Evolutionary conservation across 2,113 vertebrate species (phyloP).

Genomic region (Pleuronectes platessa): DNA sequence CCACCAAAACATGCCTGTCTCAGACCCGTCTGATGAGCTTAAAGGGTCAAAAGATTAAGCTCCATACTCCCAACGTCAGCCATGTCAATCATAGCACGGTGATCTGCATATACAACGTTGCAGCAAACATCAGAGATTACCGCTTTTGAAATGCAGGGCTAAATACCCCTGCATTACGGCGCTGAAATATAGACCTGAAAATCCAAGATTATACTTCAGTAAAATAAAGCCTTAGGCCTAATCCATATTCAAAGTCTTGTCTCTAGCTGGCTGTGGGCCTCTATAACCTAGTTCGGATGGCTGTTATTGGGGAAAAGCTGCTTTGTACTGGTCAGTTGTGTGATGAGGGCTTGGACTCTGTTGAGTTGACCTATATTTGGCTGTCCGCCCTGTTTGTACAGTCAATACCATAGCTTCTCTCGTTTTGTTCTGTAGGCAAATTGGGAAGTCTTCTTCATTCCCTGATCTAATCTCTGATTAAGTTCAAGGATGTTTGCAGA

Average conservation of each 20-base stretch:
- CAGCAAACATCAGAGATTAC: conserved; percentile 71
- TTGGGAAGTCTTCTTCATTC: neutral
- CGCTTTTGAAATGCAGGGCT: conserved; percentile 58
- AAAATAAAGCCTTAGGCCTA: conserved; percentile 77
- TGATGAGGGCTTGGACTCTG: conserved; percentile 64
- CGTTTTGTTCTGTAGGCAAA: conserved; percentile 42
- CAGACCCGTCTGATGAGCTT: conserved; percentile 67
- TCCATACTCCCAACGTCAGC: conserved; percentile 58
- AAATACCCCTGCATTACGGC: conserved; percentile 68
- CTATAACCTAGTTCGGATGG: conserved; percentile 72
- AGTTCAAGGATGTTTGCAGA: neutral
- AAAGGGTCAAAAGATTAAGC: conserved; percentile 67
- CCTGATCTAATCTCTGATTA: conserved; percentile 20
- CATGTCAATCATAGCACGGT: conserved; percentile 53
- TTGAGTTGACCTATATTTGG: conserved; percentile 79
- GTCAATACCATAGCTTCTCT: conserved; percentile 28
- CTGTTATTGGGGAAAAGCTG: conserved; percentile 77
- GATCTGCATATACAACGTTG: conserved; percentile 54
- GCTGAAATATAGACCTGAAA: conserved; percentile 69
- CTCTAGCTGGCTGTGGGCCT: conserved; percentile 53
- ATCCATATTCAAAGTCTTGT: conserved; percentile 77
- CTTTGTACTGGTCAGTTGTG: conserved; percentile 74
- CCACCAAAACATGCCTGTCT: conserved; percentile 52
- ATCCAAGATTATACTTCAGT: conserved; percentile 73
- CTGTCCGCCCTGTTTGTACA: conserved; percentile 60